Base-by-base conservation (phyloP, 2,113 vertebrate genomes). In the Hippocampus guttulatus region DNA sequence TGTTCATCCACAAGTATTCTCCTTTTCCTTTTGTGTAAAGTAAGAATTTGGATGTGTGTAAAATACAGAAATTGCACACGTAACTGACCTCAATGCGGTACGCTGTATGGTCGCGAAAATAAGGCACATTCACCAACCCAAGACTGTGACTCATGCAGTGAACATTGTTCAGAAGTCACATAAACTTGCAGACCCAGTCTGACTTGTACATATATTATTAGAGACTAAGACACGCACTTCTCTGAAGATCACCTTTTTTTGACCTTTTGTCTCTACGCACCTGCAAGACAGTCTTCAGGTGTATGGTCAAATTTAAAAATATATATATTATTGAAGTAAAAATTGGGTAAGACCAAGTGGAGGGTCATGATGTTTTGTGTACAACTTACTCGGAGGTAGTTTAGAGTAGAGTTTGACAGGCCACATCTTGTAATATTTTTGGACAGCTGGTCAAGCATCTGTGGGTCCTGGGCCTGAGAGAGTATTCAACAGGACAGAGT, bases 371-470 rank as follows among this genome's bases (percentile, higher is more conserved):
- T 45, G 38, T 25, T 60, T 18, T 23, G 10, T 1, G 49, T 8
- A 55, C 9, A 4, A 88, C 90, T 85, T 70, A 99, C 96, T 94
- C 97, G 95, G 96, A 99, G 97, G 96, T 99, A 98, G 96, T 99
- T 99, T 73, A 99, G 95, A 79, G 97, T 99, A 88, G 96, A 98
- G 91, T 99, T 99, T 70, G 97, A 96, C 84, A 99, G 93, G 86
- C 97, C 97, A 91, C 96, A 98, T 87, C 97, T 95, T 70, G 96
- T 98, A 88, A 98, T 98, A 88, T 98, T 99, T 94, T 99, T 99
- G 79, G 97, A 98, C 86, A 99, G 92, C 92, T 99, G 96, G 88
- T 99, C 97, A 92, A 98, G 89, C 96, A 98, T 98, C 92, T 97
- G 96, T 79, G 97, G 96, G 91, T 99, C 97, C 89, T 98, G 96